Evolutionary conservation across 2,113 vertebrate genomes (phyloP).

Genomic region (Etia nguti): DNA sequence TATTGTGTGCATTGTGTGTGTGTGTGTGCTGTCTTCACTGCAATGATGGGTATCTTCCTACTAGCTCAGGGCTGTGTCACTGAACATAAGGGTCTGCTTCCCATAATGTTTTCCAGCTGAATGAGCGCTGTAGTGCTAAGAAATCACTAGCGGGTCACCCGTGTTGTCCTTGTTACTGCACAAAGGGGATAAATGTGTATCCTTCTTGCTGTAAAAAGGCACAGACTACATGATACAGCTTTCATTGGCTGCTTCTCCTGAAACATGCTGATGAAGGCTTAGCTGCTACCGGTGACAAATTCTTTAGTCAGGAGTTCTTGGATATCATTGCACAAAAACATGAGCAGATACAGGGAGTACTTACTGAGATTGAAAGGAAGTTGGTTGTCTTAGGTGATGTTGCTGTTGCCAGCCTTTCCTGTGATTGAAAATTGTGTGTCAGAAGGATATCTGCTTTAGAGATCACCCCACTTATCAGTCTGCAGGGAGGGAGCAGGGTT

Average conservation of each 20-base stretch:
- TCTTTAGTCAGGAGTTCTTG: background rate
- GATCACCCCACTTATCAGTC: constrained; percentile 20
- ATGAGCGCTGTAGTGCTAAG: background rate
- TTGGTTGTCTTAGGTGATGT: background rate
- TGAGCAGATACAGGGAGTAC: background rate
- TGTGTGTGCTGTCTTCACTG: background rate
- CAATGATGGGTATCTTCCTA: background rate
- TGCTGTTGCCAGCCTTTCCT: background rate
- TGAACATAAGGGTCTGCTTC: background rate
- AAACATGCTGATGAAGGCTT: background rate
- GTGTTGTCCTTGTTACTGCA: background rate
- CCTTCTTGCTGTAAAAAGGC: background rate
- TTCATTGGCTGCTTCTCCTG: background rate
- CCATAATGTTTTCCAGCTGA: constrained; percentile 3
- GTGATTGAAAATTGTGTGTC: background rate
- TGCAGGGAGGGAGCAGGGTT: background rate
- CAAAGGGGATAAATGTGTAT: background rate
- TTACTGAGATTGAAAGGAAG: background rate
- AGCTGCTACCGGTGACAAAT: background rate
- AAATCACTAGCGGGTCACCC: background rate
- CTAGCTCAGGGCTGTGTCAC: background rate
- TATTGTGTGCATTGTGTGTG: background rate
- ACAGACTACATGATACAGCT: background rate
- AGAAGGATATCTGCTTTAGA: constrained; percentile 15
- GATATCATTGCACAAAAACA: background rate